Base-by-base conservation (phyloP, 2,888 invertebrate genomes). In the Myathropa florea region DNA sequence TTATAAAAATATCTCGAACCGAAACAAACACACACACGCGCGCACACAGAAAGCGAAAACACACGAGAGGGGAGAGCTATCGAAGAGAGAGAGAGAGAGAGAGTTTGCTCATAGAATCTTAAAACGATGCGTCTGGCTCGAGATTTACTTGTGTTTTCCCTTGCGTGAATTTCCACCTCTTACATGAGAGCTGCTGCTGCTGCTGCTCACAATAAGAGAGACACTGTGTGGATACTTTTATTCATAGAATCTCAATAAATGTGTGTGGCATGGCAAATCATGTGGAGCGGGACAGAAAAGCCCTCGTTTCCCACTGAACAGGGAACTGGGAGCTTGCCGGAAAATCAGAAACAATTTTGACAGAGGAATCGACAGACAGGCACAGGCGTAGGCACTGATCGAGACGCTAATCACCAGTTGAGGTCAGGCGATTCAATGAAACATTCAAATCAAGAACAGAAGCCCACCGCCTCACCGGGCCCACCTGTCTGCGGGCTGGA, bases 1-100 rank as follows among this genome's bases (percentile, higher is more conserved):
- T 73, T 86, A 79, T 75, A 86, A 83, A 86, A 79, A 86, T 86
- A 86, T 75, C 86, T 71, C 70, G 33, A 76, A 78, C 36, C 23
- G 61, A 36, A 60, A 84, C 36, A 61, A 57, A 26, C 55, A 55
- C 46, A 67, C 46, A 53, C 53, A 39, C 30, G 39, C 30, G 53
- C 30, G 33, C 26, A 39, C 21, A 55, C n/a, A 6, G 18, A n/a
- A 6, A 4, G n/a, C 46, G 18, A n/a, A n/a, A 4, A 46, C 46
- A 46, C 18, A 2, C 46, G 46, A 4, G 21, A 21, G 4, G 71
- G 4, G 61, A 67, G 30, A 28, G 63, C 53, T 46, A 46, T 59
- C 28, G 26, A 78, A 86, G 77, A 86, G 82, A 77, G 68, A 18
- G 53, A 30, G 7, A 18, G 12, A 26, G 18, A 68, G 68, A 79